A percentile compares a stretch with the other conserved stretches of the same genome.
Evolutionary conservation across 2,888 invertebrate genomes (phyloP).

Genomic region (Eupithecia pulchellata): DNA sequence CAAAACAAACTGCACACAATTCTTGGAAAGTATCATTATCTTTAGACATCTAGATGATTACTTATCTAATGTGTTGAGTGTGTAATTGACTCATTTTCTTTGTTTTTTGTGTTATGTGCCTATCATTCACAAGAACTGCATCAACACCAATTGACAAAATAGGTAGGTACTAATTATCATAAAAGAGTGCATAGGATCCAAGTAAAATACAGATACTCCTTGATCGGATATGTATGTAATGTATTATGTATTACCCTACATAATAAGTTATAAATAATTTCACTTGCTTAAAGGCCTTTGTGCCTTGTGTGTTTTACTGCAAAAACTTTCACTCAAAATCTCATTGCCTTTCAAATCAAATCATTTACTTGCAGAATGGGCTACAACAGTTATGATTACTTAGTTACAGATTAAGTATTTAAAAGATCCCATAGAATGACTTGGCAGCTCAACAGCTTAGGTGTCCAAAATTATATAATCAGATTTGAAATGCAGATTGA

Average conservation of each 20-base stretch:
- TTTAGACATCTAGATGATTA: background rate
- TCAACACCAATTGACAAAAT: background rate
- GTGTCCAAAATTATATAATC: too few species aligned
- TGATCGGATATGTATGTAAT: background rate
- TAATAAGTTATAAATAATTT: background rate
- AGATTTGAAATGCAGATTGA: too few species aligned
- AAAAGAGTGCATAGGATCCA: background rate
- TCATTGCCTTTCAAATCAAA: too few species aligned
- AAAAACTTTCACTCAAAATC: background rate
- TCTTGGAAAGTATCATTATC: conserved; percentile 2
- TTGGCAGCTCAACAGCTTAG: too few species aligned
- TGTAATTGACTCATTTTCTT: background rate
- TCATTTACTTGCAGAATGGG: too few species aligned
- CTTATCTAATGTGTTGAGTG: background rate
- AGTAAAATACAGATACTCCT: background rate
- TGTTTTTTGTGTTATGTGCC: background rate
- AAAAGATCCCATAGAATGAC: too few species aligned
- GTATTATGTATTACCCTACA: background rate
- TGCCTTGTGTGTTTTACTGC: background rate
- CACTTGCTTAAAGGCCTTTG: background rate
- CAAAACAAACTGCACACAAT: conserved; percentile 2
- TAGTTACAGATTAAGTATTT: too few species aligned
- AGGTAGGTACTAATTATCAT: background rate
- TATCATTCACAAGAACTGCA: background rate
- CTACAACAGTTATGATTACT: too few species aligned